Percentiles rank a stretch among this genome's conserved stretches.
Evolutionary conservation across 2,797 vertebrate genomes (phyloP).

Genomic region (Iguana delicatissima): DNA sequence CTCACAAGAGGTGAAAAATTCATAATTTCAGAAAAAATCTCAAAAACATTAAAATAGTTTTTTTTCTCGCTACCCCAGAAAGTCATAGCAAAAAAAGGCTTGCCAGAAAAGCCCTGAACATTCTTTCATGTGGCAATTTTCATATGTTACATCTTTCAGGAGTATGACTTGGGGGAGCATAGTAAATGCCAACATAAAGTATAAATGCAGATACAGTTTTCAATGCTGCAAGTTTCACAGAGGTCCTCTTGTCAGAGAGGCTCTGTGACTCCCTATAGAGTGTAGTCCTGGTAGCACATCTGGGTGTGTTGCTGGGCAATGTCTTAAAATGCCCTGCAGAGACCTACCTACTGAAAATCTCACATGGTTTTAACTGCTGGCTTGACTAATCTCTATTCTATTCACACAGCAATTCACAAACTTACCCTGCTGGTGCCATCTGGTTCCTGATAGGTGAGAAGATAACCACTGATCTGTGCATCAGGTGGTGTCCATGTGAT

Average conservation of each 20-base stretch:
- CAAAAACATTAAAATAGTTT: not conserved
- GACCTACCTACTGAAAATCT: not conserved
- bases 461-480: constrained; percentile 87
- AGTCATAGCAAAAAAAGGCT: not conserved
- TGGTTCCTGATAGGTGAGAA: constrained; percentile 83
- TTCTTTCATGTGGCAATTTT: not conserved
- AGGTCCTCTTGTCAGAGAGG: not conserved
- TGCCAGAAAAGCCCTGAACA: not conserved
- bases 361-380: not conserved
- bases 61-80: not conserved
- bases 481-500: constrained; percentile 86
- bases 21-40: not conserved
- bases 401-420: not conserved
- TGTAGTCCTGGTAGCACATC: not conserved
- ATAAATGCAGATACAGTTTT: not conserved
- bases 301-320: not conserved
- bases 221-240: not conserved
- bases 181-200: not conserved
- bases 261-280: not conserved
- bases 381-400: not conserved
- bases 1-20: not conserved
- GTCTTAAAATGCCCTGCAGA: not conserved
- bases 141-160: not conserved
- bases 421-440: constrained; percentile 77
- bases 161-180: not conserved